Conservation (phyloP, 2,113 vertebrate species). For the Malurus elegans region DNA sequence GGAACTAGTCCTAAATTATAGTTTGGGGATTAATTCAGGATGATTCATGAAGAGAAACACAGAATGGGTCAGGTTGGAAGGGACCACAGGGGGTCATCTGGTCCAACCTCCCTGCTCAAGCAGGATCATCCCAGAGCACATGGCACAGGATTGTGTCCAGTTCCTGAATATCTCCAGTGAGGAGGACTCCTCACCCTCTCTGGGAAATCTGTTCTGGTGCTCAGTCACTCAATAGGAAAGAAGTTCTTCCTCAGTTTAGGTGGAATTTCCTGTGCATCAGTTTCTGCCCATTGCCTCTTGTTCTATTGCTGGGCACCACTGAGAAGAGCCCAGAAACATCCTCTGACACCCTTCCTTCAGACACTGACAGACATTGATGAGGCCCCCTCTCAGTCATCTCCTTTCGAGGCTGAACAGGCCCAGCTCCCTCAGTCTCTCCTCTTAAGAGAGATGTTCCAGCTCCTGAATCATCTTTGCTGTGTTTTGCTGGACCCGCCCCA, state of each 20-base stretch:
- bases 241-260: not conserved
- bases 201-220: not conserved
- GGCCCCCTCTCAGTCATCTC: not conserved
- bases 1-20: not conserved
- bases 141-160: not conserved
- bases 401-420: not conserved
- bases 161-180: not conserved
- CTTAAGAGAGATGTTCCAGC: not conserved
- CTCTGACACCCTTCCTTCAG: not conserved
- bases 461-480: not conserved
- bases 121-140: no score
- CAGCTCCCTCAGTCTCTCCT: not conserved
- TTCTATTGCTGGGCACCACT: accelerated
- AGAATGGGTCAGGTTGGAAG: not conserved
- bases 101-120: not conserved
- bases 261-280: not conserved
- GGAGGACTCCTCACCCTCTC: not conserved
- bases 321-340: not conserved
- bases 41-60: not conserved
- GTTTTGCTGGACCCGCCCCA: not conserved
- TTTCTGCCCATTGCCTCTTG: not conserved
- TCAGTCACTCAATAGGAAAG: not conserved
- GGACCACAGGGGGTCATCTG: no score
- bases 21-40: not conserved
- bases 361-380: not conserved